Evolutionary conservation across 2,888 invertebrate genomes (phyloP), one percentile per base, ranked within the genome.

Genomic region (Argyresthia albistria): DNA sequence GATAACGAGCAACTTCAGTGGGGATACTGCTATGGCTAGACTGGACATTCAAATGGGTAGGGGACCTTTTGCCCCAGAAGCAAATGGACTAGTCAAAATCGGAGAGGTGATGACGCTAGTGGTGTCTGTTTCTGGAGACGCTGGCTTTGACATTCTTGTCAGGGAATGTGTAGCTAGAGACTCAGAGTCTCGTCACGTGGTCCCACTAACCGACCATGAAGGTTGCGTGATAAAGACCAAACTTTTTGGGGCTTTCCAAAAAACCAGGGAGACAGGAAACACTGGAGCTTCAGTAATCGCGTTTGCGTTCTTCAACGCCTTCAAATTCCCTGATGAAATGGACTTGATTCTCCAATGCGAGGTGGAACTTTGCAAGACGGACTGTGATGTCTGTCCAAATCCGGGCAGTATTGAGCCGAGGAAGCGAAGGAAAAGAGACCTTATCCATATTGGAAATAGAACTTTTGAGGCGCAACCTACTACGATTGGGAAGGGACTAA

Each of bases 301-400:
- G 0, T 95, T 90, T 62, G 93, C 95, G 0, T 93, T 88, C 87
- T 94, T 95, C 80, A 93, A 92, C 67, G 94, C 93, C 0, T 93
- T 93, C 76, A 95, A 95, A 75, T 95, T 95, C 86, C 95, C 95
- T 0, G 95, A 95, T 65, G 91, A 93, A 49, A 94, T 94, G 93
- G 95, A 95, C 62, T 79, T 95, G 50, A 92, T 92, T 60, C 90
- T 95, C 55, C 94, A 95, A 70, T 95, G 95, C 64, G 94, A 94
- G 58, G 92, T 95, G 0, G 95, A 95, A 66, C 78, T 95, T 0
- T 95, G 95, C 67, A 95, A 95, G 76, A 92, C 91, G 11, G 91
- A 93, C 60, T 95, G 95, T 64, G 92, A 93, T 54, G 89, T 91
- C 36, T 95, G 95, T 62, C 90, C 93, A 0, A 90, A 90, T 58